Percentiles rank a stretch among this genome's conserved stretches.
These are phyloP conservation scores for Nannobrachium achirus DNA, from an alignment of 2,113 vertebrate species.

Conservation along the genomic window DNA sequence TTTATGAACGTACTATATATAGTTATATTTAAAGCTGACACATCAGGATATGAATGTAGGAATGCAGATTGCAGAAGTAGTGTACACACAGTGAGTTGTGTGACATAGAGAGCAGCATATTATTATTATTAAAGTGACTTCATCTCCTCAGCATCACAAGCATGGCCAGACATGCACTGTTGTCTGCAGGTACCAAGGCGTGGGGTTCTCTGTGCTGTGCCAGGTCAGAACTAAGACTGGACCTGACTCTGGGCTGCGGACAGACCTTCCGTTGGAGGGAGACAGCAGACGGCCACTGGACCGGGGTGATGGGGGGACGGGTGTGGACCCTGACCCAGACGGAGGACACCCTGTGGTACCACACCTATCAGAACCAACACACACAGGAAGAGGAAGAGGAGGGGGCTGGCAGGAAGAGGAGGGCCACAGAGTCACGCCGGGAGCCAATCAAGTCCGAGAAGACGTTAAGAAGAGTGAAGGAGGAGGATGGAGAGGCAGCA, in stretches of 20 bases:
- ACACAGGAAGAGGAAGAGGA: background rate
- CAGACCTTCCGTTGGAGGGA: constrained; percentile 93
- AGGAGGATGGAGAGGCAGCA: too few species aligned
- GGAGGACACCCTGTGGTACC: constrained; percentile 86
- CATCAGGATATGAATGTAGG: too few species aligned
- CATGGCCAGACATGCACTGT: constrained; percentile 79
- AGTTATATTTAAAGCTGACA: too few species aligned
- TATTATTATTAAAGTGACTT: background rate
- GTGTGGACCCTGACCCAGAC: constrained; percentile 94
- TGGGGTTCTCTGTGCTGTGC: constrained; percentile 85
- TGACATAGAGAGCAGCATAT: too few species aligned
- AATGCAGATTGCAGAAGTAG: too few species aligned
- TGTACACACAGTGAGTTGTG: too few species aligned
- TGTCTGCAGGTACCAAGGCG: constrained; percentile 62
- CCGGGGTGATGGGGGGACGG: constrained; percentile 85
- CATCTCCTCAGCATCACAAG: background rate
- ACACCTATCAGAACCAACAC: constrained; percentile 68
- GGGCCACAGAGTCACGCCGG: background rate
- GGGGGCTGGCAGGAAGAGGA: constrained; percentile 30
- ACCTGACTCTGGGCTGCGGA: constrained; percentile 88
- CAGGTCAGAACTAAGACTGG: constrained; percentile 85
- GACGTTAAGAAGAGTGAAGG: constrained; percentile 31
- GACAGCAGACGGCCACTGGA: constrained; percentile 88
- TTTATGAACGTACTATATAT: too few species aligned
- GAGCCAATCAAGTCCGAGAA: constrained; percentile 21